Evolutionary conservation across 2,113 vertebrate genomes (phyloP), one percentile per base, ranked within the genome.

Genomic region (Limnothrissa miodon): DNA sequence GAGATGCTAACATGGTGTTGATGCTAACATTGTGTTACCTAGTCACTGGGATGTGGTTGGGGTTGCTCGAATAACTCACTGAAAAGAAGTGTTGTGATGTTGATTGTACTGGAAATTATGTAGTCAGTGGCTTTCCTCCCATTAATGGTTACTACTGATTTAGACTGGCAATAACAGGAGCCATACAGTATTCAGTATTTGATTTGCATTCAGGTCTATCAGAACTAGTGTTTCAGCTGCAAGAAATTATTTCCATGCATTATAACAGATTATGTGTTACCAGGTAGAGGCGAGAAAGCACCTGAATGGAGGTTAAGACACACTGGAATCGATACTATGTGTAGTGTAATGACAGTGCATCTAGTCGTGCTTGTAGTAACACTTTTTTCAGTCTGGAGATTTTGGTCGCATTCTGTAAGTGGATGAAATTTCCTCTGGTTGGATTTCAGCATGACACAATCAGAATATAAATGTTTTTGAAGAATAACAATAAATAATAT

Each of bases 171-270:
- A 70, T 70, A 70, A 70, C 29, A 29, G 33, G 29, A 36, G 62
- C 62, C 10, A n/a, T n/a, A 29, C 10, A 8, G 29, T 29, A 5
- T 66, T 66, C 53, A 56, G 53, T 56, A 93, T 42, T 42, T 42
- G 46, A 48, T 15, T 10, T 48, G 46, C 11, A 48, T 88, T 86
- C 88, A 85, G 93, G 56, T 62, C n/a, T 9, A 1, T 62, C 1
- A 62, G 56, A 29, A 29, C 56, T 62, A 1, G 7, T 62, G n/a
- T 62, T 6, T 62, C 56, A 10, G 56, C 1, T 62, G 9, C 29
- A 62, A 62, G 56, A 62, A n/a, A 62, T 36, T 36, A 11, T 36
- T 9, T 29, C 33, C 11, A 11, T 62, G 29, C 62, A 70, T 70
- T n/a, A 11, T 70, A 70, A 13, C 62, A 70, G 29, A 33, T 70